phyloP scores from a whole-genome alignment of 1,140 invertebrate species.

The Batillaria attramentaria region DNA sequence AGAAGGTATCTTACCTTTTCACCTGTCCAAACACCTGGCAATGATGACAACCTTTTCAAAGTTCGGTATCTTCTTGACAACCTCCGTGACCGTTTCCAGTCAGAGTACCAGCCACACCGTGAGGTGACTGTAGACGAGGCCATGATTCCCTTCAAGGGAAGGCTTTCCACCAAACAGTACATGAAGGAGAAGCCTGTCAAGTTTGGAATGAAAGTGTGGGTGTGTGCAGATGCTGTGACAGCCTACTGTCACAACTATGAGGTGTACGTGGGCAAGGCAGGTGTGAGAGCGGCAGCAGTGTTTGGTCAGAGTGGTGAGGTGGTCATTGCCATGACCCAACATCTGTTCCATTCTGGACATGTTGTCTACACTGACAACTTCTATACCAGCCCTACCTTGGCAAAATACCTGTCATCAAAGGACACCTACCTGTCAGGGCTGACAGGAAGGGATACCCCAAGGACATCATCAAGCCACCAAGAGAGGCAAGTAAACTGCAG shows the following conservation, averaged over 20 bases:
- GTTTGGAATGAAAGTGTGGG: constrained; percentile 47
- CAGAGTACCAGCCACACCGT: constrained; percentile 21
- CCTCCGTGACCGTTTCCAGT: constrained; percentile 11
- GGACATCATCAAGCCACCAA: constrained; percentile 8
- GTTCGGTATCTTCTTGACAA: constrained; percentile 28
- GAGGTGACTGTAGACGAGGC: constrained; percentile 47
- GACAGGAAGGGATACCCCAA: constrained; percentile 34
- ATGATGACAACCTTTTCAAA: constrained; percentile 30
- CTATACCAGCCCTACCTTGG: constrained; percentile 67
- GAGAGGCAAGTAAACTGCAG: neutral
- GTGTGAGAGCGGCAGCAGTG: neutral
- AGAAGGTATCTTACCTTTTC: constrained; percentile 28
- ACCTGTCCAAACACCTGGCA: neutral
- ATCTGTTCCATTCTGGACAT: constrained; percentile 65
- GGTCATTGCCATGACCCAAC: constrained; percentile 59
- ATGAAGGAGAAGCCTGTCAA: constrained; percentile 44
- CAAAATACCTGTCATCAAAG: constrained; percentile 59
- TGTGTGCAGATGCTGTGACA: constrained; percentile 32
- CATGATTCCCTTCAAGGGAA: constrained; percentile 43
- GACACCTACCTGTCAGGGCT: constrained; percentile 51
- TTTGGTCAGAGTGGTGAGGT: constrained; percentile 60
- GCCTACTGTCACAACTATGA: constrained; percentile 39
- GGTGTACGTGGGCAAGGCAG: constrained; percentile 37
- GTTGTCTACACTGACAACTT: constrained; percentile 71
- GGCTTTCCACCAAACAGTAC: constrained; percentile 39